phyloP scores from a whole-genome alignment of 1,140 invertebrate species.

The Drosophila obscura region DNA sequence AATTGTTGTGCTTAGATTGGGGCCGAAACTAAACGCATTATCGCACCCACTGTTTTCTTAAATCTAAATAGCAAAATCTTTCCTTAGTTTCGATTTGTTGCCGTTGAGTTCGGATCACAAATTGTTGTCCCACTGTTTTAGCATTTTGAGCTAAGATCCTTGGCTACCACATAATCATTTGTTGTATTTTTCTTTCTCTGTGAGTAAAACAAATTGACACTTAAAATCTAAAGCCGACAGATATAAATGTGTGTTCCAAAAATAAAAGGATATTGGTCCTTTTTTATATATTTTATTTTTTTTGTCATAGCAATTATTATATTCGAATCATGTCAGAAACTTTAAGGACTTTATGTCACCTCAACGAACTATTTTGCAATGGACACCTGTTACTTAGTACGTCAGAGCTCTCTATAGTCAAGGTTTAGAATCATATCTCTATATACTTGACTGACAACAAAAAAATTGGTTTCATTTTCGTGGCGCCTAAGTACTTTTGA shows the following conservation, averaged over 20 bases:
- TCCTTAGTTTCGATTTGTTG: conserved; percentile 15
- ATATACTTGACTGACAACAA: not conserved
- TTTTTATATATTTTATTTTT: not conserved
- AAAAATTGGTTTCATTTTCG: conserved; percentile 6
- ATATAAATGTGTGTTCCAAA: not conserved
- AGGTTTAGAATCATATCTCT: not conserved
- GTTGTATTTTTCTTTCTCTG: not conserved
- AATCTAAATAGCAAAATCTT: not conserved
- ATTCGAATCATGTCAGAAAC: not conserved
- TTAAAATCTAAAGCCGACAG: not conserved
- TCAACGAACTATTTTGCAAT: not conserved
- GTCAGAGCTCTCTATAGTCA: not conserved
- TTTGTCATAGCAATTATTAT: not conserved
- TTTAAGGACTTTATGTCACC: not conserved
- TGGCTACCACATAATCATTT: not conserved
- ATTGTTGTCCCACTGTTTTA: no score
- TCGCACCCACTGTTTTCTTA: conserved; percentile 14
- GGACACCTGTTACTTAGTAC: not conserved
- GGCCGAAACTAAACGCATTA: conserved; percentile 17
- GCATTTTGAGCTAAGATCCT: not conserved
- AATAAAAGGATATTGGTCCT: no score
- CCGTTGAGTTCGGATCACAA: not conserved
- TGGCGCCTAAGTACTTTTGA: not conserved
- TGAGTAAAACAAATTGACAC: not conserved
- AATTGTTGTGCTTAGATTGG: conserved; percentile 17